Conservation (phyloP, 2,797 vertebrate species). For the Podarcis siculus region DNA sequence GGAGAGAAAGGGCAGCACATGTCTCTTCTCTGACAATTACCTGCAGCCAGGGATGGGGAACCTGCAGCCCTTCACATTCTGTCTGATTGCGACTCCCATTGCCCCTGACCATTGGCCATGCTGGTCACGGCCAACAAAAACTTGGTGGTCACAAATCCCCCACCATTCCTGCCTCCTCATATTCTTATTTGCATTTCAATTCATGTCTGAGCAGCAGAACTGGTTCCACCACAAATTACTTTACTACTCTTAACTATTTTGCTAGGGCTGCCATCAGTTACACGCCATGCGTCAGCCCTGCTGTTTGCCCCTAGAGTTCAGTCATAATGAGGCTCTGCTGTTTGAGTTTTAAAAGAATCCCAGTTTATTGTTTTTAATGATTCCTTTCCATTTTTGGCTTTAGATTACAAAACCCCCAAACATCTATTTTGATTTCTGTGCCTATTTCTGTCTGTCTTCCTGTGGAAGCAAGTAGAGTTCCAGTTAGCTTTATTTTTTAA, state of each 20-base stretch:
- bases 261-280: neutral
- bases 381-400: neutral
- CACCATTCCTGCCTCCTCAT: neutral
- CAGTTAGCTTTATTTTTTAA: neutral
- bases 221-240: neutral
- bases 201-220: neutral
- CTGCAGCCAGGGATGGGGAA: too few species aligned
- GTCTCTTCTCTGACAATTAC: neutral
- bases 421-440: neutral
- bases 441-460: neutral
- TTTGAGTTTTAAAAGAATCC: neutral
- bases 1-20: neutral
- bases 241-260: neutral
- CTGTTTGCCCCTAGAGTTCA: neutral
- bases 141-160: too few species aligned
- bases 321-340: neutral
- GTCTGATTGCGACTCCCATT: too few species aligned
- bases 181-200: neutral
- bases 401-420: neutral
- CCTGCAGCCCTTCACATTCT: neutral
- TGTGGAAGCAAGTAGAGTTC: neutral
- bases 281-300: too few species aligned
- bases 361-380: neutral
- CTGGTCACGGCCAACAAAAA: too few species aligned
- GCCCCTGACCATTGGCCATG: too few species aligned